phyloP scores from a whole-genome alignment of 2,888 invertebrate genomes.

The Trissolcus japonicus region DNA sequence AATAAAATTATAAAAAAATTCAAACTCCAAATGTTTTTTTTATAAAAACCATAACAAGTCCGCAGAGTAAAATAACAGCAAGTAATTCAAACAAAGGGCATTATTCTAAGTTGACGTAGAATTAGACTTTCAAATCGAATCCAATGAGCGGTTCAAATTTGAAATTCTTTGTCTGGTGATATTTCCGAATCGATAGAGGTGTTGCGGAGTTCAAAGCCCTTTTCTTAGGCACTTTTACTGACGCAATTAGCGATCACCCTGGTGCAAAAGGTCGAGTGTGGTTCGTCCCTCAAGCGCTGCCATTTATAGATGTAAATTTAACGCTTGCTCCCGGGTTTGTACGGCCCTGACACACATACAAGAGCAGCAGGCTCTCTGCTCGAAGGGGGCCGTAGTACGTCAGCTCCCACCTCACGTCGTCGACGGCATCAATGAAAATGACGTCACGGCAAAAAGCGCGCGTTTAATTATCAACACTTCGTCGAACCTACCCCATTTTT shows the following conservation, averaged over 20 bases:
- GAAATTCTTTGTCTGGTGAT: background rate
- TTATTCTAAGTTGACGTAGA: too few relatives aligned
- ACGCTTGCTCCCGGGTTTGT: slow-evolving; percentile 30
- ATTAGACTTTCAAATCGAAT: too few relatives aligned
- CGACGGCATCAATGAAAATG: slow-evolving; percentile 78
- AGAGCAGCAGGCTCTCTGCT: slow-evolving; percentile 25
- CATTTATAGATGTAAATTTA: slow-evolving; percentile 36
- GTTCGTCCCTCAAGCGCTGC: background rate
- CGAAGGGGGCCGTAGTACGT: slow-evolving; percentile 58
- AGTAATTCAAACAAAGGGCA: too few relatives aligned
- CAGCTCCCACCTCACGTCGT: slow-evolving; percentile 51
- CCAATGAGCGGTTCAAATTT: too few relatives aligned
- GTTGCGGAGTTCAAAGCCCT: slow-evolving; percentile 11
- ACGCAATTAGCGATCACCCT: slow-evolving; percentile 20
- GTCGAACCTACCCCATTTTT: slow-evolving; percentile 58
- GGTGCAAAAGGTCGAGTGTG: slow-evolving; percentile 7
- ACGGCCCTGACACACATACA: slow-evolving; percentile 56
- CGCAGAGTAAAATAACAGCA: too few relatives aligned
- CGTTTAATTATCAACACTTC: slow-evolving; percentile 72
- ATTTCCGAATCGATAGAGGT: background rate
- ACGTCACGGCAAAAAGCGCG: slow-evolving; percentile 77
- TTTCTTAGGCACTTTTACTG: slow-evolving; percentile 2
- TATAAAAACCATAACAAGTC: too few relatives aligned
- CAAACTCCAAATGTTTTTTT: too few relatives aligned
- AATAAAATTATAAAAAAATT: too few relatives aligned